Evolutionary conservation across 2,797 vertebrate species (phyloP).

Genomic region (Siniperca obscura): DNA sequence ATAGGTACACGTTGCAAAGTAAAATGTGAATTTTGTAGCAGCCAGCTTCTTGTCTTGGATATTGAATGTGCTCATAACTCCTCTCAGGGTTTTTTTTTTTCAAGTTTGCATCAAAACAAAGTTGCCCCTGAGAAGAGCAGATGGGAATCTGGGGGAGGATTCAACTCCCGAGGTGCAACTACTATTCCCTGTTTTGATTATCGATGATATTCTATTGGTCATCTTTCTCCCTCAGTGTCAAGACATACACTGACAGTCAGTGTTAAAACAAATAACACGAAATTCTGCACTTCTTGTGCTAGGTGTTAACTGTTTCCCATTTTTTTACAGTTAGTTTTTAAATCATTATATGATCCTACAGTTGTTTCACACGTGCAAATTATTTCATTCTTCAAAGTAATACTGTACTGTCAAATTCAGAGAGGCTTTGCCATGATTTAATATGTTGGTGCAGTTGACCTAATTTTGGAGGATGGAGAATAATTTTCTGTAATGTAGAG

Average conservation of each 20-base stretch:
- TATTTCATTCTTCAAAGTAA: slow-evolving; percentile 74
- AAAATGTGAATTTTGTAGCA: slow-evolving; percentile 42
- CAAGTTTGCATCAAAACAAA: slow-evolving; percentile 41
- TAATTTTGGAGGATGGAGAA: slow-evolving; percentile 71
- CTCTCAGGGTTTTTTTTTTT: slow-evolving; percentile 43
- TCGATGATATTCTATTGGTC: slow-evolving; percentile 41
- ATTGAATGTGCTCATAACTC: slow-evolving; percentile 34
- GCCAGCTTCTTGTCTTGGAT: slow-evolving; percentile 25
- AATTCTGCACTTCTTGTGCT: slow-evolving; percentile 8
- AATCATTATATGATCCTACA: slow-evolving; percentile 46
- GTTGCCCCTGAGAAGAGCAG: slow-evolving; percentile 46
- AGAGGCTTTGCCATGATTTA: slow-evolving; percentile 66
- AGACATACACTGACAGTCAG: slow-evolving; percentile 24
- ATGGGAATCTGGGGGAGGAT: slow-evolving; percentile 38
- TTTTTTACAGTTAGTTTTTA: slow-evolving; percentile 42
- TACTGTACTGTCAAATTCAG: slow-evolving; percentile 39
- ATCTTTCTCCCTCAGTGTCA: slow-evolving; percentile 41
- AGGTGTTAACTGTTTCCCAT: slow-evolving; percentile 15
- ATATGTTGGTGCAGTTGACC: slow-evolving; percentile 73
- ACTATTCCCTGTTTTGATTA: slow-evolving; percentile 51
- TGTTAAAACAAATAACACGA: slow-evolving; percentile 36
- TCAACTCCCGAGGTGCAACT: slow-evolving; percentile 27
- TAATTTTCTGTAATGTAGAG: slow-evolving; percentile 60
- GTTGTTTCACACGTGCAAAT: slow-evolving; percentile 66
- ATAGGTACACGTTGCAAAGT: slow-evolving; percentile 47